phyloP scores from a whole-genome alignment of 2,797 vertebrate species.

The Darevskia nairensis region DNA sequence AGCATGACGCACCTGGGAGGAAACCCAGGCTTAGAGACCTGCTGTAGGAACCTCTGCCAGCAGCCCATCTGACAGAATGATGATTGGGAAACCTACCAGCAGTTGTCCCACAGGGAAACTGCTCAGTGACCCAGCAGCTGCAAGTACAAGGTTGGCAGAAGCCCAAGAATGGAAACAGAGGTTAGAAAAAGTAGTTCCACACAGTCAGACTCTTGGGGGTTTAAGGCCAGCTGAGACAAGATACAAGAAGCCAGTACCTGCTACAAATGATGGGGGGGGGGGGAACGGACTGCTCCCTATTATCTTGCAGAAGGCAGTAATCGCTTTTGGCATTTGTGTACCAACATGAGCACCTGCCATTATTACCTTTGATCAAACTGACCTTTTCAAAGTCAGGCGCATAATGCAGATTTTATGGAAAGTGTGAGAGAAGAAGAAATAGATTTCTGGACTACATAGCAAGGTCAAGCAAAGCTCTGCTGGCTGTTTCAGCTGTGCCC shows the following conservation, averaged over 20 bases:
- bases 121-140: rapidly evolving
- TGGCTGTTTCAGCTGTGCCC: background rate
- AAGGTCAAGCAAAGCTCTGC: background rate
- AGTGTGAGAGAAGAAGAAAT: background rate
- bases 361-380: background rate
- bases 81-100: background rate
- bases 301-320: background rate
- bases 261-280: rapidly evolving
- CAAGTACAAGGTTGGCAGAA: rapidly evolving
- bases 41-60: background rate
- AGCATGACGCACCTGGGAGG: background rate
- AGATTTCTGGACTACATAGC: background rate
- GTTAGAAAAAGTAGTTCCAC: background rate
- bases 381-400: background rate
- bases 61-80: background rate
- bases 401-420: background rate
- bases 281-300: background rate
- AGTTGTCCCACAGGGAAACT: rapidly evolving
- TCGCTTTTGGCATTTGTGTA: background rate
- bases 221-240: background rate
- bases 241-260: background rate
- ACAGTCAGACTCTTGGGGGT: background rate
- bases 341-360: rapidly evolving
- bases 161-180: rapidly evolving
- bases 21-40: background rate